These are phyloP conservation scores for Genyomyrus donnyi DNA, from an alignment of 2,113 vertebrate genomes.

Conservation along the genomic window DNA sequence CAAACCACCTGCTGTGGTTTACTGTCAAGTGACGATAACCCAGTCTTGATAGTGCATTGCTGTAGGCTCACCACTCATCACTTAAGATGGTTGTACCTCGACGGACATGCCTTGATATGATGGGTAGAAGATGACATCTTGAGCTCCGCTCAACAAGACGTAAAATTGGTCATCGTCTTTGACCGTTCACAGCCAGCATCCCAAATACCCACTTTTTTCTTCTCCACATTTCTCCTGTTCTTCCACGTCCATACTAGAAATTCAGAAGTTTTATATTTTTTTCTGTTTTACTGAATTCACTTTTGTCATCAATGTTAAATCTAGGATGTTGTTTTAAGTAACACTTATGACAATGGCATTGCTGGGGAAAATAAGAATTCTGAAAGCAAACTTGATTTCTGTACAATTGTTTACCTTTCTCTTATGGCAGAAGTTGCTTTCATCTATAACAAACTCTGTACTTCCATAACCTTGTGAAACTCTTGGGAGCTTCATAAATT, in stretches of 20 bases:
- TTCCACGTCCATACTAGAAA: no score
- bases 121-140: constrained; percentile 14
- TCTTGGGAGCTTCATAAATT: not conserved
- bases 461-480: not conserved
- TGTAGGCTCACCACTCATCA: constrained; percentile 14
- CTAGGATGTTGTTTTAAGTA: no score
- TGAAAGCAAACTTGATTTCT: not conserved
- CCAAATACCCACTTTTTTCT: no score
- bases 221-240: no score
- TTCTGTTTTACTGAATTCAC: no score
- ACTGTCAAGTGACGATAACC: not conserved
- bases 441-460: not conserved
- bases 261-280: no score
- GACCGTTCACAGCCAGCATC: no score
- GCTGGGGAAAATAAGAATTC: no score
- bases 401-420: not conserved
- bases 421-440: not conserved
- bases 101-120: constrained; percentile 13
- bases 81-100: constrained; percentile 8
- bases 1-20: no score
- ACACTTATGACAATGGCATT: no score
- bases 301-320: no score
- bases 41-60: constrained; percentile 2
- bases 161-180: not conserved
- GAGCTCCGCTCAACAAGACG: not conserved